Evolutionary conservation across 2,113 vertebrate genomes (phyloP).

Genomic region (Lagenorhynchus albirostris): DNA sequence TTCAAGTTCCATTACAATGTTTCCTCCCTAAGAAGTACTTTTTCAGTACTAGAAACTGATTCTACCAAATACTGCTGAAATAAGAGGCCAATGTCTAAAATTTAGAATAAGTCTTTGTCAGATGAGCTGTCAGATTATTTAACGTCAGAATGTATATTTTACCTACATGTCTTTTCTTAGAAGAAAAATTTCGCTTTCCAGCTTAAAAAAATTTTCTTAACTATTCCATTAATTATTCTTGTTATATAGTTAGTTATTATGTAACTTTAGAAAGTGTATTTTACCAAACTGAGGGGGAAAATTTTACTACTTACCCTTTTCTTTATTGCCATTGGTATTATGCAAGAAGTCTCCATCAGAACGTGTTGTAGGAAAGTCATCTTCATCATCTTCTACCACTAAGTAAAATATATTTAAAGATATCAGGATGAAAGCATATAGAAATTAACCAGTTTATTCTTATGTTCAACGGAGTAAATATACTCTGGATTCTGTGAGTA

Average conservation of each 20-base stretch:
- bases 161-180: not conserved
- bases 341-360: slow-evolving; percentile 92
- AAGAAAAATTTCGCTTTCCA: slow-evolving; percentile 19
- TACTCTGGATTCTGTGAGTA: not conserved
- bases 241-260: not conserved
- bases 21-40: not conserved
- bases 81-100: not conserved
- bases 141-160: slow-evolving; percentile 13
- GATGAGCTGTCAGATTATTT: not conserved
- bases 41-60: not conserved
- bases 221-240: slow-evolving; percentile 6
- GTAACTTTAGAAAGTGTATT: slow-evolving; percentile 8
- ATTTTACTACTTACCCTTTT: slow-evolving; percentile 88
- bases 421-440: slow-evolving; percentile 12
- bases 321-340: slow-evolving; percentile 92
- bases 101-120: not conserved
- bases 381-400: slow-evolving; percentile 97
- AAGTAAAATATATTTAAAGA: slow-evolving; percentile 68
- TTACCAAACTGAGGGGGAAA: not conserved
- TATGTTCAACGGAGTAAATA: slow-evolving; percentile 6
- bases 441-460: slow-evolving; percentile 32
- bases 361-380: slow-evolving; percentile 91
- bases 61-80: not conserved
- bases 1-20: not conserved
- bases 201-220: not conserved